phyloP scores from a whole-genome alignment of 2,113 vertebrate species.

The Gobiocypris rarus region DNA sequence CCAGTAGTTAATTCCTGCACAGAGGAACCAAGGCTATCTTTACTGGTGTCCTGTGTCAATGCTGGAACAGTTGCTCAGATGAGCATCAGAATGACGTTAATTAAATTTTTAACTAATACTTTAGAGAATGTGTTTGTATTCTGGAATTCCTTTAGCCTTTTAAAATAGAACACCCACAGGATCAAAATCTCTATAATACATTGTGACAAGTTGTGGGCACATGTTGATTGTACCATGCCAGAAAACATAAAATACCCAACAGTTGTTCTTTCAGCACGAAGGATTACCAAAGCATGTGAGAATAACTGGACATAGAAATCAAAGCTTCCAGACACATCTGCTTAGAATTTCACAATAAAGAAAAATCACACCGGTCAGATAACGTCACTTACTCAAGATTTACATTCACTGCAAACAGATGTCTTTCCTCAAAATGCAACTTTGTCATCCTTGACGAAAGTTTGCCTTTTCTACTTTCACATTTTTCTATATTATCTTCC shows the following conservation, averaged over 20 bases:
- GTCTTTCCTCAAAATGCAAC: slow-evolving; percentile 44
- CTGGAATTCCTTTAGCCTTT: slow-evolving; percentile 74
- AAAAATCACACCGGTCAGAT: slow-evolving; percentile 23
- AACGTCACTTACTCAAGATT: slow-evolving; percentile 29
- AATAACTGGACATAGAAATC: slow-evolving; percentile 56
- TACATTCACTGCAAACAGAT: slow-evolving; percentile 55
- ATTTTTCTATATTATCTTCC: slow-evolving; percentile 27
- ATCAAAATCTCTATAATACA: slow-evolving; percentile 70
- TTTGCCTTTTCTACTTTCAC: slow-evolving; percentile 14
- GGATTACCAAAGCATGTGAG: slow-evolving; percentile 50
- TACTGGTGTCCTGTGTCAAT: slow-evolving; percentile 78
- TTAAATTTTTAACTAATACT: slow-evolving; percentile 79
- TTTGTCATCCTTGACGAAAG: slow-evolving; percentile 45
- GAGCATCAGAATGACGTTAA: slow-evolving; percentile 74
- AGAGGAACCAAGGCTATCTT: slow-evolving; percentile 75
- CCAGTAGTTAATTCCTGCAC: slow-evolving; percentile 70
- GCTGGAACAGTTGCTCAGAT: slow-evolving; percentile 76
- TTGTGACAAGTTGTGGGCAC: slow-evolving; percentile 63
- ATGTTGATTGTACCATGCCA: slow-evolving; percentile 67
- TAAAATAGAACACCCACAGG: slow-evolving; percentile 73
- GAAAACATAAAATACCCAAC: slow-evolving; percentile 64
- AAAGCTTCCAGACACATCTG: slow-evolving; percentile 50
- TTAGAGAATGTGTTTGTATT: slow-evolving; percentile 78
- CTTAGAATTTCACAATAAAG: slow-evolving; percentile 36
- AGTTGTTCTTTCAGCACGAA: slow-evolving; percentile 62